Conservation (phyloP, 2,797 vertebrate genomes). For the Amblyopsis hoosieri region DNA sequence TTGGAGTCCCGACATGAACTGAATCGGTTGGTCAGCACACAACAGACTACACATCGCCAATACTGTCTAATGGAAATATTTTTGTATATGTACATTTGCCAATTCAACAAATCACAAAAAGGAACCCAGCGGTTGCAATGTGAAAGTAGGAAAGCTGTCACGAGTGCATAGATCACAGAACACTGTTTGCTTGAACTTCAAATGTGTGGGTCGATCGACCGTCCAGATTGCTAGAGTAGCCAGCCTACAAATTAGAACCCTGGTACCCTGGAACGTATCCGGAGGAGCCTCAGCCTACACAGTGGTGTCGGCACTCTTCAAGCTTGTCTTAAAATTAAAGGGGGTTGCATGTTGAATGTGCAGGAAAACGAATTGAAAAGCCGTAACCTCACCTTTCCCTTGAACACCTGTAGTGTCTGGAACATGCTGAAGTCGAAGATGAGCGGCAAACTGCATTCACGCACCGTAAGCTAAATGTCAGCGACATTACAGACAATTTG, state of each 20-base stretch:
- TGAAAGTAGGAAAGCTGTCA: conserved; percentile 31
- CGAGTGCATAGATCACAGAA: conserved; percentile 21
- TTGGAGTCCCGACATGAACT: conserved; percentile 31
- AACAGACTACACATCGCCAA: conserved; percentile 22
- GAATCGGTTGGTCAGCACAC: conserved; percentile 28
- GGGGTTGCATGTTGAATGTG: conserved; percentile 87
- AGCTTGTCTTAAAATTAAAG: conserved; percentile 70
- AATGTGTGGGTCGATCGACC: conserved; percentile 15
- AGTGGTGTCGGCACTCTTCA: no score
- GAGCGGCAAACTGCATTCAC: not conserved
- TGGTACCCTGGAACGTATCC: conserved; percentile 3
- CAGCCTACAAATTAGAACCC: conserved; percentile 20
- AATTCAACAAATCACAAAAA: conserved; percentile 21
- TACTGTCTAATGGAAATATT: conserved; percentile 34
- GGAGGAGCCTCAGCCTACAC: no score
- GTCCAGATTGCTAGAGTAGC: conserved; percentile 3
- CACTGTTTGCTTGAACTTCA: conserved; percentile 20
- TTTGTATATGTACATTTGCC: not conserved
- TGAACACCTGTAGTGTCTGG: not conserved
- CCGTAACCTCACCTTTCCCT: conserved; percentile 67
- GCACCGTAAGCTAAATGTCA: conserved; percentile 23
- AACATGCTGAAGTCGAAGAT: conserved; percentile 11
- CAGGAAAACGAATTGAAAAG: conserved; percentile 85
- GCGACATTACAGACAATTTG: conserved; percentile 26
- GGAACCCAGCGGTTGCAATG: conserved; percentile 20